Base-by-base conservation (phyloP, 2,113 vertebrate genomes). In the Colius striatus region DNA sequence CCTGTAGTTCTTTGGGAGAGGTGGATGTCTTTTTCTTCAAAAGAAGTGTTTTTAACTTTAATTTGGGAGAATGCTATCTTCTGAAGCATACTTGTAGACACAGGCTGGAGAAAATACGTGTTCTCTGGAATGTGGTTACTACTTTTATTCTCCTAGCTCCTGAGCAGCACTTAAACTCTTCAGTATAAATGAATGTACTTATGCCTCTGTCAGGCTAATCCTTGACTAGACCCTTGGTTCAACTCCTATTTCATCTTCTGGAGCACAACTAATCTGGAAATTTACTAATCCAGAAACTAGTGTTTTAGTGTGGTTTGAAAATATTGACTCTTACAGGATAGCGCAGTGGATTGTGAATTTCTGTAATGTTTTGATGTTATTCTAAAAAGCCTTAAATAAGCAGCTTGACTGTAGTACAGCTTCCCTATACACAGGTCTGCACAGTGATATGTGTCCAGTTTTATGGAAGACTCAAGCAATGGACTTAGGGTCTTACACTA, bases 351-450 rank as follows among this genome's bases (percentile, higher is more conserved):
- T n/a, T 51, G 9, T n/a, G 47, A 87, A 68, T 8, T 51, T 36
- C 10, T 9, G 1, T 38, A 57, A 32, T 7, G 18, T 60, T 73
- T 60, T 61, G 18, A 1, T 72, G 9, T 11, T 73, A 9, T 73
- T 71, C n/a, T 61, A 21, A 74, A 71, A 45, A 50, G 10, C 51
- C 9, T 65, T 71, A 43, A 77, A 17, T 25, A 23, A 36, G 23
- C 47, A 7, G 7, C 20, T 45, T 58, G n/a, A 32, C 13, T 38
- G 0, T 0, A 2, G 2, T 74, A 23, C 29, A 74, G 1, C 4
- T 27, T 1, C 15, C 5, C n/a, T 21, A 0, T 20, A 3, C 1
- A 1, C 18, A 17, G 41, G 10, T 32, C 83, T 74, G 45, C 38
- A 27, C 7, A 17, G 32, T 32, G 45, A 7, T 10, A 1, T 3